phyloP scores from a whole-genome alignment of 2,888 invertebrate genomes.

The Thecocarcelia acutangulata region DNA sequence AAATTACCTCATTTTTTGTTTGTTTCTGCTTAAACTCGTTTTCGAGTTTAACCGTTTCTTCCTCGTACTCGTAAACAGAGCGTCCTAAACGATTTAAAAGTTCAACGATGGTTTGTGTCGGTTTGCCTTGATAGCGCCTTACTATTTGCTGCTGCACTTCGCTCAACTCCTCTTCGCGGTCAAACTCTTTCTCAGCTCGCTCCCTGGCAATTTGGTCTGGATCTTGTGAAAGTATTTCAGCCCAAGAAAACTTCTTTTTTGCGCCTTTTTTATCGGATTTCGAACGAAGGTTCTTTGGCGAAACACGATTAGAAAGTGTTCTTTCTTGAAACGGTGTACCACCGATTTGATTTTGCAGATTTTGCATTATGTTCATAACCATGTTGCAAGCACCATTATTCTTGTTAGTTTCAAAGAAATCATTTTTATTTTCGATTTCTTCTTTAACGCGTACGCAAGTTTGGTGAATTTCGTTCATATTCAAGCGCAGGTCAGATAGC shows the following conservation, averaged over 20 bases:
- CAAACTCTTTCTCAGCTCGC: constrained; percentile 81
- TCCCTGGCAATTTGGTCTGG: constrained; percentile 82
- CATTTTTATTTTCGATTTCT: constrained; percentile 76
- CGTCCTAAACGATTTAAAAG: constrained; percentile 79
- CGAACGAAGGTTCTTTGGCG: constrained; percentile 85
- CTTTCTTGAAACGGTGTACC: constrained; percentile 80
- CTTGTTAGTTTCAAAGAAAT: constrained; percentile 82
- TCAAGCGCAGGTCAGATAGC: constrained; percentile 73
- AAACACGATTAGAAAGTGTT: constrained; percentile 81
- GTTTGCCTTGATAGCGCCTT: constrained; percentile 78
- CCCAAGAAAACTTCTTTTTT: constrained; percentile 80
- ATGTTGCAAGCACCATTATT: constrained; percentile 75
- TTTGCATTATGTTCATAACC: constrained; percentile 76
- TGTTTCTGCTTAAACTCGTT: constrained; percentile 67
- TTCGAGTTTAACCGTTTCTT: constrained; percentile 41
- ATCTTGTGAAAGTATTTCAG: constrained; percentile 81
- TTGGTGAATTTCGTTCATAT: constrained; percentile 77
- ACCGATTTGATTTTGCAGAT: constrained; percentile 75
- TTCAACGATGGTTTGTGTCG: constrained; percentile 80
- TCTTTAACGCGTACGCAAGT: constrained; percentile 78
- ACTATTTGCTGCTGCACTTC: constrained; percentile 75
- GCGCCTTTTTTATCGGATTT: constrained; percentile 80
- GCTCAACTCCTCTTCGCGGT: constrained; percentile 78
- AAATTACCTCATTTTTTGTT: constrained; percentile 63
- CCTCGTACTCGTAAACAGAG: constrained; percentile 72